Conservation (phyloP, 2,888 invertebrate species). For the Drosophila hamatofila region DNA sequence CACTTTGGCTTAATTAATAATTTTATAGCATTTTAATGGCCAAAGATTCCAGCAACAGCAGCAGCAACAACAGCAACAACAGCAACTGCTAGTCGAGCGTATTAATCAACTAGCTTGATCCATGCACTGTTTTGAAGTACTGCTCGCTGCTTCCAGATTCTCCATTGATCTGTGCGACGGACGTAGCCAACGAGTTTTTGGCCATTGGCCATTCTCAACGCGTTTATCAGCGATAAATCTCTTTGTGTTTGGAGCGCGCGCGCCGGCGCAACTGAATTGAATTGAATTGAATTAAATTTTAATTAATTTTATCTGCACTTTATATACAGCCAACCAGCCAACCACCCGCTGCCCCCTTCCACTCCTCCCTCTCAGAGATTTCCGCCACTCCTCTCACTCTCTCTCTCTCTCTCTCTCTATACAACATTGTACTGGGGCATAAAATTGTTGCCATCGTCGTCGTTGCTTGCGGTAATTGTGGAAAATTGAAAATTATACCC, state of each 20-base stretch:
- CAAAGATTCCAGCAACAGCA: constrained; percentile 34
- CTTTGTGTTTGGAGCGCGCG: constrained; percentile 75
- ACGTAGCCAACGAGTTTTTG: constrained; percentile 42
- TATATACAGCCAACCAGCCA: constrained; percentile 39
- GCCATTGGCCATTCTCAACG: constrained; percentile 72
- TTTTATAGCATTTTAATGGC: constrained; percentile 82
- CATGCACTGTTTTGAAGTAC: constrained; percentile 25
- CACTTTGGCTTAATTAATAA: constrained; percentile 79
- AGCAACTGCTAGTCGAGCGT: constrained; percentile 17
- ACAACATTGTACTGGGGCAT: constrained; percentile 34
- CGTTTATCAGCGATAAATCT: constrained; percentile 82
- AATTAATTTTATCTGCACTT: constrained; percentile 80
- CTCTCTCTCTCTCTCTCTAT: too few species aligned
- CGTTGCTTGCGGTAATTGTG: constrained; percentile 66
- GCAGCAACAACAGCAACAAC: constrained; percentile 11
- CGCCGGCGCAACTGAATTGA: constrained; percentile 79
- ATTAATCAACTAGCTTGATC: constrained; percentile 70
- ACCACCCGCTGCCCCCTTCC: background rate
- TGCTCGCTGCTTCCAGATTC: constrained; percentile 23
- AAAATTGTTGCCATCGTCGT: constrained; percentile 47
- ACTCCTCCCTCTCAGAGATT: background rate
- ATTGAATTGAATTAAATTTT: constrained; percentile 82
- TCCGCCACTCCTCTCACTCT: background rate
- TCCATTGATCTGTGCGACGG: constrained; percentile 69
- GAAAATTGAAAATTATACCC: constrained; percentile 77